A percentile compares a stretch with the other conserved stretches of the same genome.
Conservation (phyloP, 2,888 invertebrate genomes). For the Chydorus sphaericus region DNA sequence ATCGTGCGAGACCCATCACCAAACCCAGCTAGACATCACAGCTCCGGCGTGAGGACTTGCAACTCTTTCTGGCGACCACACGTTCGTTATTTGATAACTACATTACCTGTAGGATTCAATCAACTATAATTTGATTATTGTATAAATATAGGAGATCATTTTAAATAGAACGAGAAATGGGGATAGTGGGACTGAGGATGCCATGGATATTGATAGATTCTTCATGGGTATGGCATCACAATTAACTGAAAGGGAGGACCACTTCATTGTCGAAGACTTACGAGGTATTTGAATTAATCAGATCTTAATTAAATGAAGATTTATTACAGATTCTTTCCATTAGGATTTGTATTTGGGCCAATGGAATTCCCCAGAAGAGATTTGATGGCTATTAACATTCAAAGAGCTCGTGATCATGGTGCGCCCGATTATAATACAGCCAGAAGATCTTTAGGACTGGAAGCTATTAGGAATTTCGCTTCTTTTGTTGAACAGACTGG, state of each 20-base stretch:
- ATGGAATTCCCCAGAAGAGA: conserved; percentile 42
- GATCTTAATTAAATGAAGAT: not conserved
- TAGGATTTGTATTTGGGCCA: conserved; percentile 38
- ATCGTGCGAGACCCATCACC: conserved; percentile 15
- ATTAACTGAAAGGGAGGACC: conserved; percentile 39
- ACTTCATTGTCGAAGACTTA: conserved; percentile 40
- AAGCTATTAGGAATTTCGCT: conserved; percentile 21
- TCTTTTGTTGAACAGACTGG: conserved; percentile 23
- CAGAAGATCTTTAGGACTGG: conserved; percentile 34
- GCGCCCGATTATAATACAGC: conserved; percentile 45
- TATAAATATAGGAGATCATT: not conserved
- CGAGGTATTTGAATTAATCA: conserved; percentile 28
- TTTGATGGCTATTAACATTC: conserved; percentile 42
- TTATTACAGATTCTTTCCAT: not conserved
- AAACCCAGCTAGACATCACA: not conserved
- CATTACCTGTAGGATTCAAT: not conserved
- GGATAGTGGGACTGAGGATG: conserved; percentile 12
- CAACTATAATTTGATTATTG: no score
- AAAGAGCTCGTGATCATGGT: conserved; percentile 39
- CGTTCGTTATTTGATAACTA: conserved; percentile 23
- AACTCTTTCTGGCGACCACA: conserved; percentile 39
- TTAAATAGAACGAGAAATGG: not conserved
- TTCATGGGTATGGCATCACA: conserved; percentile 40
- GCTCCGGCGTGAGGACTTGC: conserved; percentile 33
- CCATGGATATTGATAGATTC: conserved; percentile 35